phyloP scores from a whole-genome alignment of 2,113 vertebrate species.

The Xiphophorus couchianus region DNA sequence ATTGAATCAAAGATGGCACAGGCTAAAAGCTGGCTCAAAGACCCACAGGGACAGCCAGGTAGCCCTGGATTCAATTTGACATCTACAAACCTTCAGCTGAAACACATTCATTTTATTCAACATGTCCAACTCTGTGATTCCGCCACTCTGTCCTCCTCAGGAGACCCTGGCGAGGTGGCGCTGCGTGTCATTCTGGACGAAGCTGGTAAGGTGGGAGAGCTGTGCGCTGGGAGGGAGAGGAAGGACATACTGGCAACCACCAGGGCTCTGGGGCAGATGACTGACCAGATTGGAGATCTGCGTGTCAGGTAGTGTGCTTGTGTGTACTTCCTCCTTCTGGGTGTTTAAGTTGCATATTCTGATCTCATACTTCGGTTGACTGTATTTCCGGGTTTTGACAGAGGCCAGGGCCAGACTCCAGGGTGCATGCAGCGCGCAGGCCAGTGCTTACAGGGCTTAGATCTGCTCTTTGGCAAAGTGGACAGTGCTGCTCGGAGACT shows the following conservation, averaged over 20 bases:
- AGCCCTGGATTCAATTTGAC: constrained; percentile 23
- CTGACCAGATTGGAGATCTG: constrained; percentile 92
- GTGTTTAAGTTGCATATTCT: constrained; percentile 2
- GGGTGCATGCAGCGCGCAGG: constrained; percentile 92
- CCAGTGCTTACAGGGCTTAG: constrained; percentile 93
- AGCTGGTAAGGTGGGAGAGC: constrained; percentile 95
- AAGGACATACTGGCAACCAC: constrained; percentile 92
- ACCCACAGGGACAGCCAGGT: constrained; percentile 93
- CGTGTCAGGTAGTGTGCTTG: constrained; percentile 83
- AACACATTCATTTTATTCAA: background rate
- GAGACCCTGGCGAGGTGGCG: constrained; percentile 92
- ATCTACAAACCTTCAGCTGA: background rate
- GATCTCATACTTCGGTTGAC: constrained; percentile 16
- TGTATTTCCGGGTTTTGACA: constrained; percentile 42
- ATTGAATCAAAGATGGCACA: constrained; percentile 96
- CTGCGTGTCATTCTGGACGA: constrained; percentile 94
- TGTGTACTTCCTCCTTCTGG: background rate
- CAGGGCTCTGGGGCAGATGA: constrained; percentile 93
- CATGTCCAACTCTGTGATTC: constrained; percentile 5
- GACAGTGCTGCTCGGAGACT: constrained; percentile 91
- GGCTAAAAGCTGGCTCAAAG: constrained; percentile 94
- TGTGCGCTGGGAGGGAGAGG: constrained; percentile 95
- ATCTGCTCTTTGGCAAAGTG: constrained; percentile 94
- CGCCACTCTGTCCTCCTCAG: constrained; percentile 63
- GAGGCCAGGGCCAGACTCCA: constrained; percentile 90